Evolutionary conservation across 2,113 vertebrate genomes (phyloP), one percentile per base, ranked within the genome.

Genomic region (Nothocercus julius): DNA sequence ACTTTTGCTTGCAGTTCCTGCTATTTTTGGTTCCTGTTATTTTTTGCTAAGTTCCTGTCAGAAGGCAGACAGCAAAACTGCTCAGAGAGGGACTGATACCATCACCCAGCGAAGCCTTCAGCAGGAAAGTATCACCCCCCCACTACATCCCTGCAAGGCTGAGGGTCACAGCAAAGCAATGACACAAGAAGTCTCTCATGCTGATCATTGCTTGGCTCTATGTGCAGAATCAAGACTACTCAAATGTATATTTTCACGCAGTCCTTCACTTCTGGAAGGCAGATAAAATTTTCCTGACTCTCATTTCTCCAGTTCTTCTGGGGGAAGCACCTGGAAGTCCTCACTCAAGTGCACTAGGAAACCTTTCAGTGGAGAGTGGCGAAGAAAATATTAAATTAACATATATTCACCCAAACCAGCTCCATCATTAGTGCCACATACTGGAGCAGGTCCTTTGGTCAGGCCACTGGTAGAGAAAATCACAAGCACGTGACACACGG

Each of bases 371-470:
- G 74, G 56, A 56, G 27, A 20, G 36, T 19, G 82, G 56, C 42
- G 64, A 78, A 87, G 14, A 15, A 68, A 76, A 72, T 1, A 64
- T 56, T 3, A 22, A 45, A 34, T 72, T 25, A 85, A 24, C 5
- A 59, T n/a, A 38, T 24, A 54, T 42, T 40, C 61, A 72, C 42
- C 42, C 59, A 45, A 61, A 61, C 5, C 82, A 70, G 72, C 49
- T 74, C 40, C 0, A 0, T 28, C 51, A 51, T 9, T 28, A 32
- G 32, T 64, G 66, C 69, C 45, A 64, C 40, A 10, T 25, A 36
- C 1, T 0, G 0, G 0, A 51, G 69, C 24, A 86, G 32, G 74
- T 21, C 22, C 13, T 78, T 34, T 77, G 0, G 0, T 53, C 58
- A 56, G 75, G 24, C 38, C 54, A 24, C 30, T 56, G 45, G 61